These are phyloP conservation scores for Stenolophus ochropezus DNA, from an alignment of 2,888 invertebrate genomes.

Conservation along the genomic window DNA sequence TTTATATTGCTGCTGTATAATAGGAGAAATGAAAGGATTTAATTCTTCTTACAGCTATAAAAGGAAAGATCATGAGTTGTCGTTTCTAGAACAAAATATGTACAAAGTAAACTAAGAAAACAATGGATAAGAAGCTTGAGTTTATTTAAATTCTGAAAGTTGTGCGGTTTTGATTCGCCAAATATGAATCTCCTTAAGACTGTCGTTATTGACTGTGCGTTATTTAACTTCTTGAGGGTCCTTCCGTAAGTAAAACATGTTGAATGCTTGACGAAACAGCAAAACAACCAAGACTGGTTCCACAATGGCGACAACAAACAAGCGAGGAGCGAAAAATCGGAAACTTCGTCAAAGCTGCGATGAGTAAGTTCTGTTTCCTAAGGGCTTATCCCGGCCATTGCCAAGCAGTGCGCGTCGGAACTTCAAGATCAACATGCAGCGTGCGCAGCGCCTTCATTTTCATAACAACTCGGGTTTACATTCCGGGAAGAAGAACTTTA, in stretches of 20 bases:
- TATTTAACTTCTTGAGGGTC: neutral
- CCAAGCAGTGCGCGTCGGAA: conserved; percentile 20
- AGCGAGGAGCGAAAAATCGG: neutral
- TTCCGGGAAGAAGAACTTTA: neutral
- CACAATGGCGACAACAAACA: conserved; percentile 19
- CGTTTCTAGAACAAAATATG: too few relatives aligned
- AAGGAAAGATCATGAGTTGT: too few relatives aligned
- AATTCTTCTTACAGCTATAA: too few relatives aligned
- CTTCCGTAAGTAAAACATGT: neutral
- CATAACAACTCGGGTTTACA: conserved; percentile 31
- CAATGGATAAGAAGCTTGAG: too few relatives aligned
- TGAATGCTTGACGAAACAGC: neutral
- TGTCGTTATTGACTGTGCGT: neutral
- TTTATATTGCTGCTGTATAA: too few relatives aligned
- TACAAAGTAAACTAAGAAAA: too few relatives aligned
- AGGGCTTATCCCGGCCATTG: conserved; percentile 3
- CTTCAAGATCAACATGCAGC: conserved; percentile 22
- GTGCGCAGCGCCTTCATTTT: conserved; percentile 4
- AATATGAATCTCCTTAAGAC: neutral
- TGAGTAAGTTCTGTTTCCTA: conserved; percentile 14
- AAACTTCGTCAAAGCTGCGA: conserved; percentile 26
- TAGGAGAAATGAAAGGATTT: too few relatives aligned
- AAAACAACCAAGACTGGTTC: conserved; percentile 16
- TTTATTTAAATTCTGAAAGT: too few relatives aligned
- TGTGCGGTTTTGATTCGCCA: too few relatives aligned